A percentile compares a stretch with the other conserved stretches of the same genome.
Evolutionary conservation across 2,113 vertebrate genomes (phyloP).

Genomic region (Mixornis gularis): DNA sequence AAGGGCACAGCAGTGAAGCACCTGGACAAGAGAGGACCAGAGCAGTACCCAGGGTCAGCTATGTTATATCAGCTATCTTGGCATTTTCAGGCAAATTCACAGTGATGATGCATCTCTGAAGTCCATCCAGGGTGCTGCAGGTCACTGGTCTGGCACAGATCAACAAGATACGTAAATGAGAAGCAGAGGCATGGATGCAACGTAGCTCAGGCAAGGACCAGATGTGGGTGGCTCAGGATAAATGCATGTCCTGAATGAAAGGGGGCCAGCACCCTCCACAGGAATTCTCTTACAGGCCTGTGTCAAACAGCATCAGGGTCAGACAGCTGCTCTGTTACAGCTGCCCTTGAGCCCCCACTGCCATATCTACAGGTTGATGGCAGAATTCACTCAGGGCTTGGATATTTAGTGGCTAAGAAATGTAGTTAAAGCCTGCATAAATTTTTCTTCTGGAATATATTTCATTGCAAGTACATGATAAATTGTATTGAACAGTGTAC

Average conservation of each 20-base stretch:
- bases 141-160: too few species aligned
- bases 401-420: background rate
- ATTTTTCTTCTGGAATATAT: background rate
- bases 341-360: background rate
- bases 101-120: background rate
- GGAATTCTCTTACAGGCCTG: background rate
- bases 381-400: background rate
- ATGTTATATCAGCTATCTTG: too few species aligned
- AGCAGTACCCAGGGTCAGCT: background rate
- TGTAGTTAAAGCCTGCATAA: background rate
- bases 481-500: background rate
- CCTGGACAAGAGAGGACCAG: background rate
- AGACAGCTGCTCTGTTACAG: background rate
- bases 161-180: background rate
- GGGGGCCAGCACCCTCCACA: fast-evolving
- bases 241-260: background rate
- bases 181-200: background rate
- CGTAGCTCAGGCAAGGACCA: fast-evolving
- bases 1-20: background rate
- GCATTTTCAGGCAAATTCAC: background rate
- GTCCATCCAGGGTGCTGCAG: background rate
- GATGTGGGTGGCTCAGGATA: fast-evolving
- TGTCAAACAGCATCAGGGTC: background rate
- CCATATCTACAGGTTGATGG: background rate
- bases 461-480: background rate